Evolutionary conservation across 2,888 invertebrate genomes (phyloP).

Genomic region (Aricia artaxerxes): DNA sequence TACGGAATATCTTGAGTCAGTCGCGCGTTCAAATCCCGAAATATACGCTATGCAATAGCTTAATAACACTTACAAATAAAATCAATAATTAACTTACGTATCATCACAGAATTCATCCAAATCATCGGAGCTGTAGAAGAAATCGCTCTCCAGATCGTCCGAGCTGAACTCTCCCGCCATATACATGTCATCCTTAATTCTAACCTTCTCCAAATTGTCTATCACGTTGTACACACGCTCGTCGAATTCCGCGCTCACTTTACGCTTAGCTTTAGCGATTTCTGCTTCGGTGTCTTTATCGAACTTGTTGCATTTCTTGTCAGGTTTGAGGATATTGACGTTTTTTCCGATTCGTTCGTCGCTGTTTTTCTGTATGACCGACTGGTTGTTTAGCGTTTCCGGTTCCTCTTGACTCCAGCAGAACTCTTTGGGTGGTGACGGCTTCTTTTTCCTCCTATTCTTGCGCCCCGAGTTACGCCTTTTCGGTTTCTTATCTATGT

Average conservation of each 20-base stretch:
- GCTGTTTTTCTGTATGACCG: constrained; percentile 48
- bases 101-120: constrained; percentile 62
- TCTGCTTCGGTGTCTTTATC: background rate
- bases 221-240: constrained; percentile 62
- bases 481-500: constrained; percentile 57
- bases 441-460: constrained; percentile 62
- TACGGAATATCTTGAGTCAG: too few relatives aligned
- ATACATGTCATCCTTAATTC: constrained; percentile 66
- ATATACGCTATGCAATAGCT: too few relatives aligned
- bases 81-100: constrained; percentile 54
- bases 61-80: too few relatives aligned
- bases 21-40: too few relatives aligned
- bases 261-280: constrained; percentile 24
- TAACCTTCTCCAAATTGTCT: constrained; percentile 65
- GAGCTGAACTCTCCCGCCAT: constrained; percentile 62
- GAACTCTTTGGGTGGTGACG: constrained; percentile 59
- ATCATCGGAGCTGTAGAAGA: constrained; percentile 64
- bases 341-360: constrained; percentile 63
- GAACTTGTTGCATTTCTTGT: constrained; percentile 10
- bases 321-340: constrained; percentile 58
- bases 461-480: constrained; percentile 64
- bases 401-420: constrained; percentile 39
- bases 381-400: constrained; percentile 50
- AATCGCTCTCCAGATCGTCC: constrained; percentile 62
- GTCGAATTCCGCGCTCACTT: constrained; percentile 41